Evolutionary conservation across 2,888 invertebrate species (phyloP), one percentile per base, ranked within the genome.

Genomic region (Molorchus minor): DNA sequence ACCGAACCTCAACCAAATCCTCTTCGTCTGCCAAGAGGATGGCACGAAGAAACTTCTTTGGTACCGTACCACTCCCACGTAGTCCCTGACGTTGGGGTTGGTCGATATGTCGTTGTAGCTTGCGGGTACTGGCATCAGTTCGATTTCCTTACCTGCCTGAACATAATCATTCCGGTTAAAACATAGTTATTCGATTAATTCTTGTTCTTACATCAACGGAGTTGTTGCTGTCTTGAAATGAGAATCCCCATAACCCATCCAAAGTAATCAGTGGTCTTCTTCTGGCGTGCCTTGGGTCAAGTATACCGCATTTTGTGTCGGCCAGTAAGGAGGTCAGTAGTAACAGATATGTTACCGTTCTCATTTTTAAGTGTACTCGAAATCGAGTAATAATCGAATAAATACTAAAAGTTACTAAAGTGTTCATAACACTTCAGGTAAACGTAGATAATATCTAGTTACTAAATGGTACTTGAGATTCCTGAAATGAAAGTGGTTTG

Each of bases 31-130:
- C 95, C 95, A 96, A 54, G 87, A 84, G 8, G 82, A 75, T 0
- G 94, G 92, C 10, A 91, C 87, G 78, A 87, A 91, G 81, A 96
- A 96, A 12, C 85, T 86, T 10, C 90, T 84, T 77, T 95, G 92
- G 79, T 98, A 98, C 97, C 97, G 98, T 15, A 93, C 97, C 72
- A 94, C 88, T 0, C 98, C 98, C 1, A 97, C 90, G 81, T 96
- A 95, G 80, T 97, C 96, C 10, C 96, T 83, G 2, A 96, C 77
- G 0, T 84, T 81, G 2, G 82, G 84, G 46, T 93, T 90, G 47
- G 91, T 88, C 0, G 93, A 93, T n/a, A 98, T 86, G 78, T 98
- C 98, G 77, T 98, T 98, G 84, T 92, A 98, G 57, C 96, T 96
- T 0, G 94, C 88, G 0, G 98, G 97, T 8, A 98, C 97, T 10